phyloP scores from a whole-genome alignment of 37 sponge, comb jelly and placozoan genomes.

The Oopsacas minuta region DNA sequence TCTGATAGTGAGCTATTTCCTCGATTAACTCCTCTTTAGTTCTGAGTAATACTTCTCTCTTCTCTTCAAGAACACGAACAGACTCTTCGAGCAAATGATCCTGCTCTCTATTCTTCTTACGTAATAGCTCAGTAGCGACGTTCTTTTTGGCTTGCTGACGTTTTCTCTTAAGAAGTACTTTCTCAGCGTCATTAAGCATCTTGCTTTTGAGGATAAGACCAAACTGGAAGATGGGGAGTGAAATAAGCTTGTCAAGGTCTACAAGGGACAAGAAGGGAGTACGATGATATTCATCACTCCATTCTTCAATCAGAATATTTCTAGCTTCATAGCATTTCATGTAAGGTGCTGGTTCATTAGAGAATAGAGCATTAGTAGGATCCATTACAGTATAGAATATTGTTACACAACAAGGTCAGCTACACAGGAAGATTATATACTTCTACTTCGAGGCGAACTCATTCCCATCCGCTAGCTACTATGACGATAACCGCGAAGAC shows the following conservation, averaged over 20 bases:
- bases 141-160: constrained; percentile 10
- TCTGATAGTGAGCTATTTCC: neutral
- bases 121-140: neutral
- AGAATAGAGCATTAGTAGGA: neutral
- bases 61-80: neutral
- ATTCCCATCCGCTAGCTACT: neutral
- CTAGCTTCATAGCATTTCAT: neutral
- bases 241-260: neutral
- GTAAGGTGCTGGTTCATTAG: neutral
- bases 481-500: neutral
- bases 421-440: neutral
- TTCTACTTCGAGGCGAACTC: neutral
- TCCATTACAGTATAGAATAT: neutral
- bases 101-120: neutral
- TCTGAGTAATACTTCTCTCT: neutral
- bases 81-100: neutral
- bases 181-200: neutral
- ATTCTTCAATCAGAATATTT: neutral
- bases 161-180: neutral
- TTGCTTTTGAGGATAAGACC: neutral
- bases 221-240: neutral
- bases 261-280: neutral
- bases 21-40: neutral
- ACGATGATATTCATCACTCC: neutral
- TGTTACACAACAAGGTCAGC: neutral